phyloP scores from a whole-genome alignment of 2,888 invertebrate species.

The Conops quadrifasciatus region DNA sequence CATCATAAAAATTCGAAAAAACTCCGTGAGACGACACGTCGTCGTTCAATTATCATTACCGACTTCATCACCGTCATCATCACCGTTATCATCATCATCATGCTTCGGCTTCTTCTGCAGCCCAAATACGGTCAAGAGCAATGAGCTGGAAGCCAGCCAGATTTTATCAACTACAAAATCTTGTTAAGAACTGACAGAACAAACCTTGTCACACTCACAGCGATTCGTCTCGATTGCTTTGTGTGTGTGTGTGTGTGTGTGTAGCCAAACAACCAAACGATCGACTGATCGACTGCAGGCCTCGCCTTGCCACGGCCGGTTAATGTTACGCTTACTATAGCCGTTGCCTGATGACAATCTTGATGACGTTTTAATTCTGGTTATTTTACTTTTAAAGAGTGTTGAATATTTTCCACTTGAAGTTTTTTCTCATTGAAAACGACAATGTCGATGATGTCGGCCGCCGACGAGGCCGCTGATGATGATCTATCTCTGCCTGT shows the following conservation, averaged over 20 bases:
- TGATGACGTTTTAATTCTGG: conserved; percentile 62
- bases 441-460: neutral
- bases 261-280: neutral
- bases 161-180: conserved; percentile 31
- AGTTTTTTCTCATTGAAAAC: conserved; percentile 9
- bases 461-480: neutral
- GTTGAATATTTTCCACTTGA: conserved; percentile 54
- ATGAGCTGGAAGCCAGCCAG: conserved; percentile 25
- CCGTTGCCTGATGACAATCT: conserved; percentile 54
- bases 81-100: neutral
- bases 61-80: neutral
- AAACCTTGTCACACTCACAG: conserved; percentile 32
- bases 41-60: conserved; percentile 9
- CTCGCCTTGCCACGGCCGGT: neutral
- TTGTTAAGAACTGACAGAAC: conserved; percentile 33
- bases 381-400: conserved; percentile 35
- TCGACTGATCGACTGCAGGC: neutral
- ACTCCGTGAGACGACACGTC: conserved; percentile 3
- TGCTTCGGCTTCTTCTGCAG: neutral
- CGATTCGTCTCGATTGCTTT: conserved; percentile 3
- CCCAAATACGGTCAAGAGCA: conserved; percentile 4
- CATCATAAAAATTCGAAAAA: conserved; percentile 49
- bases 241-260: neutral
- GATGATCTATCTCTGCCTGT: neutral
- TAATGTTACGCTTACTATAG: too few relatives aligned